phyloP scores from a whole-genome alignment of 2,888 invertebrate species.

The Zaprionus obscuricornis region DNA sequence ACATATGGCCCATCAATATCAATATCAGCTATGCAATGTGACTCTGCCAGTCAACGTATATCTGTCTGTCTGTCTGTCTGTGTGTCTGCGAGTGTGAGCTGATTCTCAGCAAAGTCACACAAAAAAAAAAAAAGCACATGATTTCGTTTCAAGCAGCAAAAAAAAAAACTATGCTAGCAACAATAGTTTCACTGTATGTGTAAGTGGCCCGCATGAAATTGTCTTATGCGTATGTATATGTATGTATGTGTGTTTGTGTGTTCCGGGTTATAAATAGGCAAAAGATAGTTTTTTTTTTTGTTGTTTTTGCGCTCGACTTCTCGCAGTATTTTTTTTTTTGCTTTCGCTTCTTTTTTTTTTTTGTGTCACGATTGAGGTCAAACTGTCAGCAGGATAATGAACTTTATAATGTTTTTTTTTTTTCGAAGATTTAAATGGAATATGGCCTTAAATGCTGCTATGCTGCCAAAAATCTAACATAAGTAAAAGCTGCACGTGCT shows the following conservation, averaged over 20 bases:
- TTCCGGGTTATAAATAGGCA: slow-evolving; percentile 66
- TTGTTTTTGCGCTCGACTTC: slow-evolving; percentile 38
- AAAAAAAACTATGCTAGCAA: slow-evolving; percentile 62
- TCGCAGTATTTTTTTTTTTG: slow-evolving; percentile 6
- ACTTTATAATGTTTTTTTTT: slow-evolving; percentile 64
- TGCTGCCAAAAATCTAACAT: too few species aligned
- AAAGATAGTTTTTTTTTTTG: slow-evolving; percentile 65
- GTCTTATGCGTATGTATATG: slow-evolving; percentile 14
- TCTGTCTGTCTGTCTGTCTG: too few species aligned
- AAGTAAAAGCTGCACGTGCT: too few species aligned
- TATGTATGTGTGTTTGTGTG: slow-evolving; percentile 23
- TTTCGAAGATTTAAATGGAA: too few species aligned
- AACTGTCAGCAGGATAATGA: slow-evolving; percentile 70
- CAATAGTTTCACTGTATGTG: slow-evolving; percentile 9
- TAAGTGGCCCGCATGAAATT: slow-evolving; percentile 36
- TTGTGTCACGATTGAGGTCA: slow-evolving; percentile 63
- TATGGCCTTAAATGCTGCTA: too few species aligned
- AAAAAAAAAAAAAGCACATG: slow-evolving; percentile 2
- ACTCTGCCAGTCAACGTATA: too few species aligned
- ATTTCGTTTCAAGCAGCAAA: slow-evolving; percentile 2
- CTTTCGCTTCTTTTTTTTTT: slow-evolving; percentile 16
- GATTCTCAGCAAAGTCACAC: slow-evolving; percentile 1
- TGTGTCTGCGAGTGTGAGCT: slow-evolving; percentile 12
- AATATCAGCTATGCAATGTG: too few species aligned
- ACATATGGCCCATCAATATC: slow-evolving; percentile 69